phyloP scores from a whole-genome alignment of 1,140 invertebrate genomes.

The Bombus breviceps region DNA sequence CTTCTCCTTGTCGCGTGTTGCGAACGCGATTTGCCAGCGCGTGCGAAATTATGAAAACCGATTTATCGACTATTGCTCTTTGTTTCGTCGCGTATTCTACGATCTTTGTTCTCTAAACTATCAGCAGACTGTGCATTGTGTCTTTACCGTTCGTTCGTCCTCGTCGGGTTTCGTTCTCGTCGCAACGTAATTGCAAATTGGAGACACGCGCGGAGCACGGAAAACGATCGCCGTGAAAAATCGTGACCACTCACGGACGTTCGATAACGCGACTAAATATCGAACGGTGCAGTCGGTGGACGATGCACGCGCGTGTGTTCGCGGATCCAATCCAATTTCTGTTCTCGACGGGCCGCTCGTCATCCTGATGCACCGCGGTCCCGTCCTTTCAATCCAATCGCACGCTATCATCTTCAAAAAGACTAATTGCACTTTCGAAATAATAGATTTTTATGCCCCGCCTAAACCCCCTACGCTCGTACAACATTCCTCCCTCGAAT shows the following conservation, averaged over 20 bases:
- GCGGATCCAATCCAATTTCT: slow-evolving; percentile 33
- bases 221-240: slow-evolving; percentile 12
- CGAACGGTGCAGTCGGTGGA: neutral
- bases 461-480: neutral
- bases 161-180: too few relatives aligned
- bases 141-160: too few relatives aligned
- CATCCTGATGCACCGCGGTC: neutral
- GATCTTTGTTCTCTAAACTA: too few relatives aligned
- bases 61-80: neutral
- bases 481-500: neutral
- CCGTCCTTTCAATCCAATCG: slow-evolving; percentile 2
- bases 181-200: neutral
- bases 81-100: neutral
- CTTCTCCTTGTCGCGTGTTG: too few relatives aligned
- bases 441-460: neutral
- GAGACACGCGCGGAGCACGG: neutral
- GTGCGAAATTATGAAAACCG: too few relatives aligned
- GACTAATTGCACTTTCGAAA: neutral
- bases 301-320: slow-evolving; percentile 12
- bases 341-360: slow-evolving; percentile 26
- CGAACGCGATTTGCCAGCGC: too few relatives aligned
- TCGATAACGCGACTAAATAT: slow-evolving; percentile 41
- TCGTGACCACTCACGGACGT: neutral
- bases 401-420: neutral
- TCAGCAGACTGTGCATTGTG: too few relatives aligned